Evolutionary conservation across 2,888 invertebrate genomes (phyloP).

Genomic region (Frankliniella fusca): DNA sequence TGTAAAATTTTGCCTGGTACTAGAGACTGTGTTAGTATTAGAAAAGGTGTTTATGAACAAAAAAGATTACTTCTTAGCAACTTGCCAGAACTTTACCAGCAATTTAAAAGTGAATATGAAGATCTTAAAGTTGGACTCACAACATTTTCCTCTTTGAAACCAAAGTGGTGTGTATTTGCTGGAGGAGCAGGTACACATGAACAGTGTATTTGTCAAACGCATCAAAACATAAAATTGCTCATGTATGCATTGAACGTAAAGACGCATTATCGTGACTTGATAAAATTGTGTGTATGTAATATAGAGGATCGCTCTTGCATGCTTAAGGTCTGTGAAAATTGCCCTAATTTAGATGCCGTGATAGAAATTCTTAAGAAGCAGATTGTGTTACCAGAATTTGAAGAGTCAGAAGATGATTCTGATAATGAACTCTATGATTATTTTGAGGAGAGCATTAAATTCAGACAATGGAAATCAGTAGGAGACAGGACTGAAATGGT

Average conservation of each 20-base stretch:
- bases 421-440: background rate
- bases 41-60: background rate
- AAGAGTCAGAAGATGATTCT: background rate
- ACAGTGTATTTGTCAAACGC: constrained; percentile 1
- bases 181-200: background rate
- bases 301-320: background rate
- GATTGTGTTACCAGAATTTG: background rate
- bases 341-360: background rate
- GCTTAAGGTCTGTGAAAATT: background rate
- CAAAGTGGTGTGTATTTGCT: background rate
- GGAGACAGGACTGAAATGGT: background rate
- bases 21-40: too few relatives aligned
- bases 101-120: background rate
- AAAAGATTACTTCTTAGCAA: background rate
- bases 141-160: background rate
- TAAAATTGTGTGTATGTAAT: background rate
- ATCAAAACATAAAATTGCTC: background rate
- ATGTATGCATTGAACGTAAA: background rate
- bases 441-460: background rate
- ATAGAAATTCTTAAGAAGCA: background rate
- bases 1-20: background rate
- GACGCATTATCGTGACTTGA: background rate
- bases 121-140: background rate
- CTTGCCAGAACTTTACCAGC: background rate
- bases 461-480: background rate